Evolutionary conservation across 2,797 vertebrate species (phyloP), one percentile per base, ranked within the genome.

Genomic region (Steatocranus sp.): DNA sequence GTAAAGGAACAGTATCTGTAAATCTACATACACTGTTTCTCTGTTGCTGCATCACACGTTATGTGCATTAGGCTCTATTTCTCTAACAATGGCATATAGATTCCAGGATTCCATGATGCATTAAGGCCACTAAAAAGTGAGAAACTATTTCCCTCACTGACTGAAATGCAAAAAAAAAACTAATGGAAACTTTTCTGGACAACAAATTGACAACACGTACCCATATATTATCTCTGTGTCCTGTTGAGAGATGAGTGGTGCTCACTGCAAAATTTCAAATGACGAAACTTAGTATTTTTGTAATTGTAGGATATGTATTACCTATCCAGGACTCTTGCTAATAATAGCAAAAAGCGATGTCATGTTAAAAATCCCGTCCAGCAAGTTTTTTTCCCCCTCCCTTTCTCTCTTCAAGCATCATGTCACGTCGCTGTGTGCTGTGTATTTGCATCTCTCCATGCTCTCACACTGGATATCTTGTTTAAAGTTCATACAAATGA

Each of bases 91-190:
- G 5, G 78, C 46, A 78, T 36, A 51, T 75, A 79, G 75, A 80
- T 63, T 46, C 12, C 56, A 49, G 46, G 58, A 81, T 86, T 46
- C 58, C 27, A 83, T 18, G 9, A 74, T 30, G 68, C 78, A 3
- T 82, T 86, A 56, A 48, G n/a, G 41, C 93, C 91, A 87, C 84
- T 90, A 94, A 94, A 89, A 78, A 80, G 38, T 77, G 32, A 80
- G 74, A 87, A 83, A 86, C 15, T 46, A 76, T 87, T 83, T 80
- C 36, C 77, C 76, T 84, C 18, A 75, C 6, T 79, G 75, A 63
- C 75, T 10, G 18, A 70, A 78, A 51, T 51, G 80, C 38, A 58
- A 30, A n/a, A 70, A 30, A n/a, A 70, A 83, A 87, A 20, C 68
- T 80, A 48, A 86, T 82, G 79, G 74, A 84, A 90, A 87, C 8